Evolutionary conservation across 1,140 invertebrate species (phyloP), one percentile per base, ranked within the genome.

Genomic region (Meteorus sp.): DNA sequence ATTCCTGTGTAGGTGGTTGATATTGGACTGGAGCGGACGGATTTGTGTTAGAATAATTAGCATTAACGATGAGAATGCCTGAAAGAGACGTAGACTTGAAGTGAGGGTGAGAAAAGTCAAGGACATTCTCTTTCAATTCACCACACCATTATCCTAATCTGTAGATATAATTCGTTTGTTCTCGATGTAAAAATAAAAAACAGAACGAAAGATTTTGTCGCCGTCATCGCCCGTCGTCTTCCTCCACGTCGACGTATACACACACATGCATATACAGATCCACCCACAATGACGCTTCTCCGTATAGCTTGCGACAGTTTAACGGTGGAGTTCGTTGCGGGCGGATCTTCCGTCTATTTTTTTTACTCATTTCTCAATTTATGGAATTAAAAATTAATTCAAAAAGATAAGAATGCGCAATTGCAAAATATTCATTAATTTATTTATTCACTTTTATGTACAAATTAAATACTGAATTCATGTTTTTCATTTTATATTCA

Each of bases 91-190:
- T 45, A 23, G 50, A 35, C n/a, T n/a, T n/a, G 47, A 35, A 47
- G 31, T 15, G 43, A 47, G 20, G n/a, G 20, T 33, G 27, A 35
- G 44, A 35, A 25, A 41, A 47, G 56, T 58, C 56, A 58, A 43
- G 56, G 56, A 58, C 56, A 47, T 43, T 20, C 35, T 58, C 51
- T 29, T 58, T 33, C 5, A 31, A 33, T 58, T 31, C 13, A n/a
- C 43, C 13, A n/a, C 22, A 51, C 33, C 23, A 58, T 58, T 33
- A 58, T 51, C 47, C 47, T 51, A 41, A 58, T 51, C 33, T n/a
- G 44, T 3, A 35, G 19, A 11, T 25, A 39, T 57, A 39, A 48
- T 47, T 57, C 22, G 29, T 39, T 51, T n/a, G 13, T 29, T 27
- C 31, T 39, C 8, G 31, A 56, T 48, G 27, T 11, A 33, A 29